Evolutionary conservation across 2,797 vertebrate species (phyloP), one percentile per base, ranked within the genome.

Genomic region (Helarctos malayanus): DNA sequence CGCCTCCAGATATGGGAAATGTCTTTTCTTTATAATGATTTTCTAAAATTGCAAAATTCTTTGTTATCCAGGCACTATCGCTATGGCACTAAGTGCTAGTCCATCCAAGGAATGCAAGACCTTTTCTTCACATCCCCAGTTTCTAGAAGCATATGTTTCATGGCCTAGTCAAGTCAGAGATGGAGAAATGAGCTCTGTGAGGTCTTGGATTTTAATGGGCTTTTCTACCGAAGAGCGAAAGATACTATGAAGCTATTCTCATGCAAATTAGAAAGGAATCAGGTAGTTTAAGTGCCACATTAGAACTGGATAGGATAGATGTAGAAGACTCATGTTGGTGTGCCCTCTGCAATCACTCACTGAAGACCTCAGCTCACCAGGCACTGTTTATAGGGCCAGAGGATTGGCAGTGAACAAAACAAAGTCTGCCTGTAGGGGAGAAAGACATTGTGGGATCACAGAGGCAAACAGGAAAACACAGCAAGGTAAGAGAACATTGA

Each of bases 141-240:
- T 92, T 75, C 16, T 16, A 75, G 18, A 84, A 80, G 21, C 15
- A 45, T n/a, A 25, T 56, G 6, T 92, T 86, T 86, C 7, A 54
- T 78, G 16, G 35, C 41, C 7, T n/a, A 56, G 45, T 94, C n/a
- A 96, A 86, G 29, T 86, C 71, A 93, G 75, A 95, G 75, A 90
- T 61, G n/a, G 63, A 90, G 35, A 89, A 94, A 90, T 69, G 29
- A 87, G 6, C 5, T 90, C 13, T 16, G 38, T 18, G 54, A 97
- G 18, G 6, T 21, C 82, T 88, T 85, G 29, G 9, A 56, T 84
- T 91, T 95, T 57, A 59, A 59, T 23, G 18, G 21, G 8, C 3
- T 91, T 95, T 86, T 82, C 71, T 32, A 32, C 2, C 32, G 3
- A 85, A 95, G 41, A 85, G 61, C 49, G 71, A 59, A 85, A 83